A percentile compares a stretch with the other conserved stretches of the same genome.
These are phyloP conservation scores for Adelges cooleyi DNA, from an alignment of 1,140 invertebrate genomes.

Conservation along the genomic window DNA sequence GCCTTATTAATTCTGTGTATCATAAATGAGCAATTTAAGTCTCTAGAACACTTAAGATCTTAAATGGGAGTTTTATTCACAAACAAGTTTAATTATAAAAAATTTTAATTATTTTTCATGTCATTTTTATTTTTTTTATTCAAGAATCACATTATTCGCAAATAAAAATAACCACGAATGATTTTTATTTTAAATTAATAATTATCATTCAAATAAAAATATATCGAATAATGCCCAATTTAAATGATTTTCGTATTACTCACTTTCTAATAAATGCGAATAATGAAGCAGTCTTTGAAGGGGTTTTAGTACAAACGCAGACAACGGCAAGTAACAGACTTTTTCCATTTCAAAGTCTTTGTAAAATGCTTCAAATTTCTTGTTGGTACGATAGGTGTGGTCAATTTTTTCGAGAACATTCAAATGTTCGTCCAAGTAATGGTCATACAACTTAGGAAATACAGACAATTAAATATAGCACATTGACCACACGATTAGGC, in stretches of 20 bases:
- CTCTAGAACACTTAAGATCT: no score
- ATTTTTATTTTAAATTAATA: no score
- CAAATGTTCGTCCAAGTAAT: conserved; percentile 65
- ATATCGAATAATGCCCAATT: background rate
- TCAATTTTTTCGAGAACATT: conserved; percentile 64
- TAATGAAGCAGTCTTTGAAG: conserved; percentile 81
- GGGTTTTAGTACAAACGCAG: conserved; percentile 76
- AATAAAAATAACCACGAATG: no score
- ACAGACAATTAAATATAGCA: background rate
- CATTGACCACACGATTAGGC: background rate
- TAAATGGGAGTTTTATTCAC: no score
- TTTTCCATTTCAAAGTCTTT: conserved; percentile 75
- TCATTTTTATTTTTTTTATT: no score
- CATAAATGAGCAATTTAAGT: no score
- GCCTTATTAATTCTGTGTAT: conserved; percentile 57
- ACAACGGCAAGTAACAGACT: conserved; percentile 76
- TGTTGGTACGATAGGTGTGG: conserved; percentile 54
- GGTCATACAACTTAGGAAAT: conserved; percentile 58
- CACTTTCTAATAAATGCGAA: conserved; percentile 56
- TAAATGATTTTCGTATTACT: background rate
- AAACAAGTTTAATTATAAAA: no score
- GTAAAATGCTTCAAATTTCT: conserved; percentile 65
- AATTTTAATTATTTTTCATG: no score
- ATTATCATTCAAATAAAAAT: background rate
- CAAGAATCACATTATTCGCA: no score